A percentile compares a stretch with the other conserved stretches of the same genome.
These are phyloP conservation scores for Temnothorax rugatulus DNA, from an alignment of 2,888 invertebrate genomes.

Conservation along the genomic window DNA sequence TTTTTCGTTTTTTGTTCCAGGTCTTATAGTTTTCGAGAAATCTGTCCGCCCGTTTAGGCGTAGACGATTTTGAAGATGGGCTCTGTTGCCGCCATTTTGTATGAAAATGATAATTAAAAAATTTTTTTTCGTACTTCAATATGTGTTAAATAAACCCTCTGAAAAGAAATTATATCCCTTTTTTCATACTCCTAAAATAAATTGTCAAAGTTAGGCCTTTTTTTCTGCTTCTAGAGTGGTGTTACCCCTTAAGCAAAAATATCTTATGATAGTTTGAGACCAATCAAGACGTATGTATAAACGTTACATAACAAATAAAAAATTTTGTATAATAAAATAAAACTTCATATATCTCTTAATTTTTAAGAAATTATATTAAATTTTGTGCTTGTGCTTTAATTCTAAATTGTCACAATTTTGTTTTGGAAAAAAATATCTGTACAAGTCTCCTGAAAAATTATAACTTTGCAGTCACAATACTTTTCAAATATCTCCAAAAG, in stretches of 20 bases:
- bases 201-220: no score
- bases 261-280: not conserved
- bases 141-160: no score
- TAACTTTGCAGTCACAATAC: not conserved
- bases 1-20: no score
- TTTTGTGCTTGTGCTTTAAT: not conserved
- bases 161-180: no score
- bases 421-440: not conserved
- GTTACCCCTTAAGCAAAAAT: constrained; percentile 1
- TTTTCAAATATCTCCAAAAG: not conserved
- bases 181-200: no score
- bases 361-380: not conserved
- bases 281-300: not conserved
- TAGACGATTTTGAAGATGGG: no score
- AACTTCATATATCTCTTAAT: not conserved
- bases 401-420: not conserved
- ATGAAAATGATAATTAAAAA: no score
- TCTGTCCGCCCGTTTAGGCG: no score
- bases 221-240: no score
- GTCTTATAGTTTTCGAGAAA: no score
- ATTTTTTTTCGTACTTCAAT: no score
- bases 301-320: not conserved
- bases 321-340: not conserved
- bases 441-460: not conserved
- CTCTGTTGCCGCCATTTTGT: no score